Base-by-base conservation (phyloP, 2,113 vertebrate species). In the Leptodactylus fuscus region DNA sequence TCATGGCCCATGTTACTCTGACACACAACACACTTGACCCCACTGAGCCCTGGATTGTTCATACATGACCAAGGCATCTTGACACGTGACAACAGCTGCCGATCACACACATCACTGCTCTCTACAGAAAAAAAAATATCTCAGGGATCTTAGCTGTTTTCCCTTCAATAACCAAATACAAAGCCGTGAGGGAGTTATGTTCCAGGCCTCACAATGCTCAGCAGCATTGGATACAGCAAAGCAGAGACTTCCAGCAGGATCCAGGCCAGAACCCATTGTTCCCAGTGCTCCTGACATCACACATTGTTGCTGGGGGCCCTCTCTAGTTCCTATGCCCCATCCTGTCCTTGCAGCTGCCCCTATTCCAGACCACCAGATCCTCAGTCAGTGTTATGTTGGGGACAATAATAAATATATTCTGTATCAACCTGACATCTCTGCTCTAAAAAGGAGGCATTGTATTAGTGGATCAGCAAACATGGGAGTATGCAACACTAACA, bases 231-330 rank as follows among this genome's bases (percentile, higher is more conserved):
- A 29, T 29, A 34, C n/a, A n/a, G n/a, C n/a, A n/a, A n/a, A n/a
- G n/a, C 67, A 69, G 65, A 77, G 74, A 24, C 18, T 49, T 77
- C 75, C 48, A 79, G 27, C 53, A 32, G 44, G 46, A 76, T 76
- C 44, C 73, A 76, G 44, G 22, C 41, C 34, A 41, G 20, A 1
- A 5, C 18, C 36, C 20, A 9, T 41, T 71, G 62, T 67, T 34
- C 29, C 29, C 29, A 34, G 32, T 34, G 29, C 36, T 22, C 34
- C 22, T 79, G 34, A 79, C 48, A 58, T 22, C 49, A 58, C 49
- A 38, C 51, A 38, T 58, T 55, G 8, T 13, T 53, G 29, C 24
- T 76, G 74, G 75, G 75, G 51, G 27, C 49, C 18, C 49, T 24
- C 13, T 74, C 38, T 24, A 16, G n/a, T 48, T 48, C 73, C 16